Evolutionary conservation across 1,140 invertebrate genomes (phyloP), one percentile per base, ranked within the genome.

Genomic region (Armadillidium nasatum): DNA sequence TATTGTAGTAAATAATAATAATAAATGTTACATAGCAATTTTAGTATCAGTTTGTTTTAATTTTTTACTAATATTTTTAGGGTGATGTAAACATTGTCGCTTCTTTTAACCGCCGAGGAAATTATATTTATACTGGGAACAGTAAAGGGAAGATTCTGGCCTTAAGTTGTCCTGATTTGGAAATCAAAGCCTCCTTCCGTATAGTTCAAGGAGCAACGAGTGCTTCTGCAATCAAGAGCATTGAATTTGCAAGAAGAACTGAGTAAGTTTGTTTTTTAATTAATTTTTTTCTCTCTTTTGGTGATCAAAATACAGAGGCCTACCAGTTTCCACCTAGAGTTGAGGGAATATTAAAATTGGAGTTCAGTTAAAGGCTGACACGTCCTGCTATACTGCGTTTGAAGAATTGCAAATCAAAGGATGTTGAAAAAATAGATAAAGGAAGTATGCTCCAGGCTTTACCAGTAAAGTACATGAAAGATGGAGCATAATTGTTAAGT

Each of bases 221-320:
- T 85, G 94, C 94, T 11, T 96, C 95, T 44, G 94, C 96, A 21
- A 94, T 99, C 7, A 98, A 97, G 85, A 97, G 96, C 84, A 97
- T 99, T 80, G 96, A 99, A 85, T 98, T 98, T 89, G 94, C 96
- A 0, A 88, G 96, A 73, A 88, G 96, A 81, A 96, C 96, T 83
- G 93, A 96, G 91, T 94, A 87, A 84, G 97, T 99, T 85, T n/a
- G n/a, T n/a, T n/a, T n/a, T n/a, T 19, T 10, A 0, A 19, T 9
- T 0, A 10, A 67, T 67, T 13, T 67, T 7, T 22, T 19, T 9
- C 22, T 13, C 22, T 67, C n/a, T 67, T 13, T 67, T n/a, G 11
- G 10, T 67, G 9, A 67, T 11, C 22, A 10, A 13, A 67, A 15
- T 19, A 67, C 19, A 22, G 22, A 67, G 22, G 60, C 11, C 10